Evolutionary conservation across 2,113 vertebrate genomes (phyloP).

Genomic region (Pagrus major): DNA sequence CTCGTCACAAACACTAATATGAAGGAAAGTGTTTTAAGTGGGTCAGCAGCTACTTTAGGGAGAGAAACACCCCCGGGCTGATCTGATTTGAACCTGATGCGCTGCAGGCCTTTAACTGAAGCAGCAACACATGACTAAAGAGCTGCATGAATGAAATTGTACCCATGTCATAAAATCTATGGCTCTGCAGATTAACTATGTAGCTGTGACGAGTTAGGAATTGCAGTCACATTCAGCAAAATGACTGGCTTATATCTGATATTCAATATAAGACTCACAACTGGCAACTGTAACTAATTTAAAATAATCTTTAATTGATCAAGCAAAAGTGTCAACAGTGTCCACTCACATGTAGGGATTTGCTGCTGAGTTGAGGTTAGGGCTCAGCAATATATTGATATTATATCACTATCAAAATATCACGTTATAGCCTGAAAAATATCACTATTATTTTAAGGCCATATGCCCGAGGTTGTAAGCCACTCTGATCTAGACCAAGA

Average conservation of each 20-base stretch:
- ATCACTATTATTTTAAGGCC: no score
- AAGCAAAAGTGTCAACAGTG: neutral
- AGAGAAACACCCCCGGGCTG: neutral
- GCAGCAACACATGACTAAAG: slow-evolving; percentile 10
- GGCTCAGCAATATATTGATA: no score
- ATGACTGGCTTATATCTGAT: neutral
- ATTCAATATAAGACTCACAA: neutral
- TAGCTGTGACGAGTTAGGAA: neutral
- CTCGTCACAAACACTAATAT: neutral
- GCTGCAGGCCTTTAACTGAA: slow-evolving; percentile 29
- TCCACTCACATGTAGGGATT: neutral
- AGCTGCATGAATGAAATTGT: neutral
- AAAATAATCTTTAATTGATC: no score
- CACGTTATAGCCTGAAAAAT: no score
- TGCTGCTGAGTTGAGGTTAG: neutral
- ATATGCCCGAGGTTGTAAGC: no score
- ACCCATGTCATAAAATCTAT: neutral
- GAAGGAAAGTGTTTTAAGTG: slow-evolving; percentile 26
- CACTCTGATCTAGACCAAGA: neutral
- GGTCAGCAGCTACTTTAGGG: slow-evolving; percentile 40
- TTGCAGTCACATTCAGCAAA: neutral
- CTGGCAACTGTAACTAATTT: no score
- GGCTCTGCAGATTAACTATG: neutral
- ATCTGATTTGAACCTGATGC: slow-evolving; percentile 22
- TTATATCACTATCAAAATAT: no score